Evolutionary conservation across 2,113 vertebrate genomes (phyloP).

Genomic region (Leucoraja erinaceus): DNA sequence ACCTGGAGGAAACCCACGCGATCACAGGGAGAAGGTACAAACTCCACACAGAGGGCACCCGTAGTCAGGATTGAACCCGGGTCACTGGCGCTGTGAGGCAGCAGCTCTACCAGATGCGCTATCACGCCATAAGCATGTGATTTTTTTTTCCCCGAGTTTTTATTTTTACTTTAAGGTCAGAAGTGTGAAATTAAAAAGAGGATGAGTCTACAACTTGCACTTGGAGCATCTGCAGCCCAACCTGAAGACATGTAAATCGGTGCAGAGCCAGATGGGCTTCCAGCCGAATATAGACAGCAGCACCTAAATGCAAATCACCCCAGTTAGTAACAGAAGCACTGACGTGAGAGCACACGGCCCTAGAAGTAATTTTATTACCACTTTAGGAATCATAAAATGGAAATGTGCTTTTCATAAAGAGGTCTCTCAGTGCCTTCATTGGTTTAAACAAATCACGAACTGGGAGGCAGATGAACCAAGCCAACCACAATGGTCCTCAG

Average conservation of each 20-base stretch:
- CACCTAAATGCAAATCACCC: neutral
- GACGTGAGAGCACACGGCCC: neutral
- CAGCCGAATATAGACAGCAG: neutral
- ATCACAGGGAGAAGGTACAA: too few species aligned
- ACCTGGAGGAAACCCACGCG: too few species aligned
- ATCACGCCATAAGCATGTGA: too few species aligned
- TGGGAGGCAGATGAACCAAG: neutral
- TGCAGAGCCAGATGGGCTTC: neutral
- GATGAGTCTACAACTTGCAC: neutral
- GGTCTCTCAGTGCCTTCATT: neutral
- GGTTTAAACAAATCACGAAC: neutral
- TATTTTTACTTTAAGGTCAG: neutral
- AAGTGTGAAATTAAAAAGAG: neutral
- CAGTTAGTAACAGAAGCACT: conserved; percentile 22
- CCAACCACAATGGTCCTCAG: neutral
- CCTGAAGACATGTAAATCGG: neutral
- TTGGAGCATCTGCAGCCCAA: neutral
- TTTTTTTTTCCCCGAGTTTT: neutral
- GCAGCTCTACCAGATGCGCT: too few species aligned
- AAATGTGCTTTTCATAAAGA: neutral
- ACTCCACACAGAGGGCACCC: too few species aligned
- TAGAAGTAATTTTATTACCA: conserved; percentile 9
- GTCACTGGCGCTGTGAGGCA: too few species aligned
- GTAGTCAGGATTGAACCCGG: too few species aligned
- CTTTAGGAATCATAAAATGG: conserved; percentile 1